Conservation (phyloP, 2,888 invertebrate genomes). For the Limnephilus marmoratus region DNA sequence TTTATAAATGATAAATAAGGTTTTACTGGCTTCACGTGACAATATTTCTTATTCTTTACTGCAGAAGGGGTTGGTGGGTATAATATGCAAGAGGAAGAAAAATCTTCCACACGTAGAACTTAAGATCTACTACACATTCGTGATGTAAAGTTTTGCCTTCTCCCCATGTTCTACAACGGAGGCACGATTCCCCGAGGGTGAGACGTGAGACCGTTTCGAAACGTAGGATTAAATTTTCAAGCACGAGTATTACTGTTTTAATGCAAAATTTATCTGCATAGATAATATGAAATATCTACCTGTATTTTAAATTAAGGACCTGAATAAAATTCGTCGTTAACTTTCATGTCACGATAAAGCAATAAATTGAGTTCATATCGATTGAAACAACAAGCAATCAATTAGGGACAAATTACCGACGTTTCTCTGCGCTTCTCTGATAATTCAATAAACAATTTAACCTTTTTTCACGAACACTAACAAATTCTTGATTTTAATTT, state of each 20-base stretch:
- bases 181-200: neutral
- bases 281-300: no score
- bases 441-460: no score
- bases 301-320: neutral
- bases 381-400: neutral
- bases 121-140: neutral
- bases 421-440: no score
- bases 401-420: neutral
- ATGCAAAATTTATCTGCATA: neutral
- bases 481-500: no score
- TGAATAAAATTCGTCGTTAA: neutral
- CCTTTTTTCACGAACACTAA: no score
- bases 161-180: neutral
- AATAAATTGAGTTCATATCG: neutral
- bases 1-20: neutral
- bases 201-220: neutral
- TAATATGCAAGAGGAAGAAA: neutral
- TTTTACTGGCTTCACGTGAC: neutral
- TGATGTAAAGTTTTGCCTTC: neutral
- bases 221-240: neutral
- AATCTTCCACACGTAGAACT: neutral
- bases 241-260: neutral
- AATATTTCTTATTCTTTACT: neutral
- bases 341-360: neutral
- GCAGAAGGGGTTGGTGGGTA: neutral